Evolutionary conservation across 1,140 invertebrate genomes (phyloP), one percentile per base, ranked within the genome.

Genomic region (Whitmania pigra): DNA sequence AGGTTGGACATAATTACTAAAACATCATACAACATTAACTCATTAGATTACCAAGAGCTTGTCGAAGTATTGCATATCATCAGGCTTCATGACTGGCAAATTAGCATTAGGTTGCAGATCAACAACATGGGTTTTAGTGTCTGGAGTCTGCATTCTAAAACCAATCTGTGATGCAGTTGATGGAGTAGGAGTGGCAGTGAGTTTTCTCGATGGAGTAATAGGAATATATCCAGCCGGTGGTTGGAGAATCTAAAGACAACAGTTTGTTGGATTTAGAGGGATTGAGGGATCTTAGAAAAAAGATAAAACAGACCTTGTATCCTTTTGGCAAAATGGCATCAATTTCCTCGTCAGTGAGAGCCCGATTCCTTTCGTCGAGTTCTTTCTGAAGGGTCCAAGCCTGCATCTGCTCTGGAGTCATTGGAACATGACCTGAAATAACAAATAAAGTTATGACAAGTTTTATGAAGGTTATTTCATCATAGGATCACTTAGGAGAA

Each of bases 31-130:
- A 63, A 63, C 60, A 63, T 1, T 31, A 13, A 31, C 1, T 17
- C 11, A 25, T 27, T 9, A 27, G 25, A 17, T 79, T 74, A 85
- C 85, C 63, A 99, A 83, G 40, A 99, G 84, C 84, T 99, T 99
- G 81, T 99, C 96, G 83, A 99, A 99, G 84, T 99, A 99, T 82
- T 99, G 97, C 31, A 97, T 93, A 85, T 99, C 97, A 84, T 99
- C 97, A 0, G 96, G 96, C 82, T 99, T 99, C 87, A 99, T 90
- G 80, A 98, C 94, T 22, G 97, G 96, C 70, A 99, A 84, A 84
- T 99, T 97, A 53, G 86, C 87, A 82, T 97, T 96, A 0, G 96
- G 96, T 82, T 99, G 96, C 80, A 94, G 93, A 78, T 99, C 95
- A 67, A 96, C 87, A 78, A 94, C 90, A 79, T 93, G 76, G 2